Percentiles rank a stretch among this genome's conserved stretches.
Conservation (phyloP, 2,113 vertebrate species). For the Ptyas mucosa region DNA sequence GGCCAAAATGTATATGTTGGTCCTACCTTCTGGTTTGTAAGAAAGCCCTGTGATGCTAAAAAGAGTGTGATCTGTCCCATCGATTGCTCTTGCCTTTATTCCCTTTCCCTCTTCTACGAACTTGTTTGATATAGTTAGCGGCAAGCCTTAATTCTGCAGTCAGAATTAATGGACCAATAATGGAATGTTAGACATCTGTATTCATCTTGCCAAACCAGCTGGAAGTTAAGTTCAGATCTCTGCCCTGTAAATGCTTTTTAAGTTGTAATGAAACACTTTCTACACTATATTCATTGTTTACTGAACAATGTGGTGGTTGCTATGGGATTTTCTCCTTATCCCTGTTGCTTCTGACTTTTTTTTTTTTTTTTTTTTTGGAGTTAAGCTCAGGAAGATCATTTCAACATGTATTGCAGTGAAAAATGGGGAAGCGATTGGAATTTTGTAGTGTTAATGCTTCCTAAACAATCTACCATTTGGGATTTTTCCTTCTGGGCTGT, state of each 20-base stretch:
- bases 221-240: background rate
- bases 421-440: background rate
- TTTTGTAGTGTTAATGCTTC: background rate
- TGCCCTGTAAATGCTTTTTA: background rate
- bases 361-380: no score
- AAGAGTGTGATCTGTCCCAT: background rate
- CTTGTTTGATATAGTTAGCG: background rate
- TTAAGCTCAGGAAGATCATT: background rate
- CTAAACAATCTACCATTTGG: background rate
- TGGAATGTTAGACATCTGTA: background rate
- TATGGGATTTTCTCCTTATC: background rate
- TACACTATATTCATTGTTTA: background rate
- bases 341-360: background rate
- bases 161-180: no score
- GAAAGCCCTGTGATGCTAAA: background rate
- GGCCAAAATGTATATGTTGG: background rate
- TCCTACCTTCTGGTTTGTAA: background rate
- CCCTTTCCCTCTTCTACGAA: background rate
- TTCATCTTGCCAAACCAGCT: background rate
- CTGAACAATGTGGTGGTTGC: background rate
- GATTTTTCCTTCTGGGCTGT: background rate
- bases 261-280: background rate
- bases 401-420: no score
- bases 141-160: background rate
- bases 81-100: background rate